phyloP scores from a whole-genome alignment of 2,888 invertebrate species.

The Palloptera scutellata region DNA sequence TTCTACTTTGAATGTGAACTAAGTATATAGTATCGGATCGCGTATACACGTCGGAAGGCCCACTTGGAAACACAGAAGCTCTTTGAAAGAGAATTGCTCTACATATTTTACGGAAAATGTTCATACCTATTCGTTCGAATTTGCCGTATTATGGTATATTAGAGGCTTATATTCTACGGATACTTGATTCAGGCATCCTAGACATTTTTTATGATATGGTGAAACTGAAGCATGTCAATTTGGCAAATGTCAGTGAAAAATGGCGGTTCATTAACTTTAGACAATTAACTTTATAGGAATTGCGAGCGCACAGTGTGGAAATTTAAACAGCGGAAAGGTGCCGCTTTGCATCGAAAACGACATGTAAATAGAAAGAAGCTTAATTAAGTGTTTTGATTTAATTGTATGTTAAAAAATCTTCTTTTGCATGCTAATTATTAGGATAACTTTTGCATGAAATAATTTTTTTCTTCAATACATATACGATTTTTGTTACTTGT shows the following conservation, averaged over 20 bases:
- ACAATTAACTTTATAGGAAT: slow-evolving; percentile 18
- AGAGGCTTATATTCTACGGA: slow-evolving; percentile 25
- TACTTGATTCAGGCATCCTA: slow-evolving; percentile 25
- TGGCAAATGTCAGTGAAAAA: not conserved
- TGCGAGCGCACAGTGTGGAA: no score
- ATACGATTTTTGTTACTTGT: no score
- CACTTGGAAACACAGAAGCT: slow-evolving; percentile 12
- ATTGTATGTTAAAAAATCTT: no score
- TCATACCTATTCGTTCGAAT: slow-evolving; percentile 22
- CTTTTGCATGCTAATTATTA: no score
- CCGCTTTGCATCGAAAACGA: no score
- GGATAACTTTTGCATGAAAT: no score
- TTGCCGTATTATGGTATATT: slow-evolving; percentile 31
- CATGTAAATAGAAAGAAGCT: no score
- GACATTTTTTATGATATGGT: slow-evolving; percentile 30
- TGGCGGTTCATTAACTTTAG: slow-evolving; percentile 9
- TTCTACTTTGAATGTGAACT: slow-evolving; percentile 27
- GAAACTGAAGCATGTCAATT: slow-evolving; percentile 8
- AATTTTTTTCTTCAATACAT: no score
- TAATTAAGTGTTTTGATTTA: no score
- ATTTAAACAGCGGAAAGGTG: no score
- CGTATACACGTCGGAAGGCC: slow-evolving; percentile 25
- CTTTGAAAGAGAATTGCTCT: slow-evolving; percentile 10
- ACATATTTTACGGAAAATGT: slow-evolving; percentile 9
- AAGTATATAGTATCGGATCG: slow-evolving; percentile 31